Evolutionary conservation across 2,113 vertebrate species (phyloP).

Genomic region (Alectura lathami): DNA sequence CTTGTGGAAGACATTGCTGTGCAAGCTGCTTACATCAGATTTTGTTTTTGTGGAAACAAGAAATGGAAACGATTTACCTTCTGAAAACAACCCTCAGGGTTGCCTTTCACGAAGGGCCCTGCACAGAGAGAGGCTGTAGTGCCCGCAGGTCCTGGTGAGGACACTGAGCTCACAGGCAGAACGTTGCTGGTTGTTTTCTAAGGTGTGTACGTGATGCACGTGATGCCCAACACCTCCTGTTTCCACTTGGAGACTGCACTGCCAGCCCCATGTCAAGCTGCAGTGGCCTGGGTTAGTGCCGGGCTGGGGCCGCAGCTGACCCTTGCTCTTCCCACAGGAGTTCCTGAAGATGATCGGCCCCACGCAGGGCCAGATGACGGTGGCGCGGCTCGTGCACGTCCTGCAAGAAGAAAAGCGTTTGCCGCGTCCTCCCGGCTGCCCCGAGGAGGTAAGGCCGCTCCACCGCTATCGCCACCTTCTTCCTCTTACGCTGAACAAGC

Average conservation of each 20-base stretch:
- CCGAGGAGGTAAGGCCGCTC: conserved; percentile 76
- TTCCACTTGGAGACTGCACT: neutral
- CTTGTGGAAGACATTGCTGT: neutral
- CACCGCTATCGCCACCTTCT: rapidly evolving
- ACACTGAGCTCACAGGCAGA: neutral
- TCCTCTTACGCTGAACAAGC: neutral
- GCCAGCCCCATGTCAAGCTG: rapidly evolving
- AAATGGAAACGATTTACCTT: too few relatives aligned
- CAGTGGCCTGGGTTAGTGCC: rapidly evolving
- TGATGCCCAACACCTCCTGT: rapidly evolving
- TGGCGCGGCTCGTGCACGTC: conserved; percentile 85
- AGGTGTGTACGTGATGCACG: rapidly evolving
- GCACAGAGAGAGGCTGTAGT: neutral
- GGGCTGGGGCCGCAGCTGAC: neutral
- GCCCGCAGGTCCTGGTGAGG: neutral
- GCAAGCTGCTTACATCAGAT: neutral
- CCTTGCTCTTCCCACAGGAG: conserved; percentile 74
- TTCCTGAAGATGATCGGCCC: conserved; percentile 91
- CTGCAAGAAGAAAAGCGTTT: conserved; percentile 86
- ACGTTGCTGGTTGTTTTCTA: rapidly evolving
- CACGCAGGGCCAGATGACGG: conserved; percentile 94
- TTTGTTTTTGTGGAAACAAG: neutral
- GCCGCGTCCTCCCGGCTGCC: conserved; percentile 83
- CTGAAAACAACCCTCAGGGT: rapidly evolving
- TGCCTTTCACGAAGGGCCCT: neutral